phyloP scores from a whole-genome alignment of 1,140 invertebrate genomes.

The Pseudomyrmex pallidus region DNA sequence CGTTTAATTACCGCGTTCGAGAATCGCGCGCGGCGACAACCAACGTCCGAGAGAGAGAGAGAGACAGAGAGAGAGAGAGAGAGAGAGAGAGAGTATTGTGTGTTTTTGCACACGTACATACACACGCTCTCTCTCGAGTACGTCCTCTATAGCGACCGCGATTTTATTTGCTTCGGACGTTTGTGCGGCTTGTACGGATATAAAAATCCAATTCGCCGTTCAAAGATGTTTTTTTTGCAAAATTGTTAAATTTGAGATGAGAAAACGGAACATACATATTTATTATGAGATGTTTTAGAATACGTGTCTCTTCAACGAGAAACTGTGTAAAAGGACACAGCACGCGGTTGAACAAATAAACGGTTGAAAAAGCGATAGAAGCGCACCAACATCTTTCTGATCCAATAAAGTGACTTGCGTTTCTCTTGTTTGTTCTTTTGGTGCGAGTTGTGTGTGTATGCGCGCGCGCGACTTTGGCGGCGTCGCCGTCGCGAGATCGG shows the following conservation, averaged over 20 bases:
- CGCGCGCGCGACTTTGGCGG: neutral
- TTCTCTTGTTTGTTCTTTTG: neutral
- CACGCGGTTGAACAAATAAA: neutral
- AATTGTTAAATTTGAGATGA: neutral
- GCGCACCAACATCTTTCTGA: neutral
- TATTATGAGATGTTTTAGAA: neutral
- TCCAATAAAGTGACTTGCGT: neutral
- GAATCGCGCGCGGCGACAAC: conserved; percentile 26
- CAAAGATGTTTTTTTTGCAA: neutral
- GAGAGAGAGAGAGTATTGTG: conserved; percentile 32
- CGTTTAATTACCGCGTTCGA: conserved; percentile 63
- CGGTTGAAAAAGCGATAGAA: neutral
- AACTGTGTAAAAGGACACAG: neutral
- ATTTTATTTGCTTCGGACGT: neutral
- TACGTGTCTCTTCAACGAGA: neutral
- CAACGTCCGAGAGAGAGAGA: conserved; percentile 24
- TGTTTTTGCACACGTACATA: conserved; percentile 3
- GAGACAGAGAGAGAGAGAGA: conserved; percentile 30
- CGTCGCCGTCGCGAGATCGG: neutral
- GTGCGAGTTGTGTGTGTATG: no score
- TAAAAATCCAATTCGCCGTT: neutral
- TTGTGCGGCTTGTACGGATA: neutral
- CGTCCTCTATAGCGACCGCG: neutral
- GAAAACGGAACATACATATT: neutral
- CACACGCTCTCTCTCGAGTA: neutral